Conservation (phyloP, 2,888 invertebrate species). For the Ptychoptera contaminata region DNA sequence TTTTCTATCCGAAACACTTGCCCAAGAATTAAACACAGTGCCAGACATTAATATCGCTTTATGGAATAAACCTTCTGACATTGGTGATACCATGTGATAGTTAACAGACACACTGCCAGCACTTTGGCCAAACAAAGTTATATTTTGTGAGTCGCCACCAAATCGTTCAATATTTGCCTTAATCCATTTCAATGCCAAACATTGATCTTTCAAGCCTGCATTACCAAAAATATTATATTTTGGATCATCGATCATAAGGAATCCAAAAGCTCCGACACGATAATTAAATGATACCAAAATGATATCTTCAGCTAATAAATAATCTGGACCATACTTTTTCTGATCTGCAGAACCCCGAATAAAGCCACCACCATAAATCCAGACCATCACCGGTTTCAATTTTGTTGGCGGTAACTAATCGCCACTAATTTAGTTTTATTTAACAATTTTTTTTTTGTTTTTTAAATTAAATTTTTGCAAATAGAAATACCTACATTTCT, state of each 20-base stretch:
- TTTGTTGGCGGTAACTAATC: conserved; percentile 14
- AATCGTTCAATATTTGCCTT: background rate
- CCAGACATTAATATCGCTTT: conserved; percentile 28
- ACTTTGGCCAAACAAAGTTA: conserved; percentile 37
- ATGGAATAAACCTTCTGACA: conserved; percentile 29
- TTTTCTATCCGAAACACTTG: conserved; percentile 19
- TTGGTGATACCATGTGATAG: conserved; percentile 33
- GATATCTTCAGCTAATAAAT: conserved; percentile 31
- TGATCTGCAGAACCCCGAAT: conserved; percentile 30
- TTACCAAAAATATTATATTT: conserved; percentile 34
- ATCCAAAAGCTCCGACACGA: conserved; percentile 32
- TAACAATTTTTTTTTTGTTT: no score
- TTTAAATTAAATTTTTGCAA: no score
- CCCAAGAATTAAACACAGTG: conserved; percentile 23
- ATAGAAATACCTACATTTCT: conserved; percentile 13
- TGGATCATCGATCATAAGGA: conserved; percentile 32
- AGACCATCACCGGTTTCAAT: conserved; percentile 31
- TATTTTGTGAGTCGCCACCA: conserved; percentile 30
- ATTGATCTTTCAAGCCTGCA: conserved; percentile 36
- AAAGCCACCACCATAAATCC: conserved; percentile 36
- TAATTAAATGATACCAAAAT: conserved; percentile 33
- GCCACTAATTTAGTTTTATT: no score
- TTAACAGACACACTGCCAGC: conserved; percentile 35
- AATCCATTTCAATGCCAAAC: conserved; percentile 27
- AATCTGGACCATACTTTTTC: conserved; percentile 31